A percentile compares a stretch with the other conserved stretches of the same genome.
Conservation (phyloP, 2,888 invertebrate genomes). For the Caenorhabditis zanzibari region DNA sequence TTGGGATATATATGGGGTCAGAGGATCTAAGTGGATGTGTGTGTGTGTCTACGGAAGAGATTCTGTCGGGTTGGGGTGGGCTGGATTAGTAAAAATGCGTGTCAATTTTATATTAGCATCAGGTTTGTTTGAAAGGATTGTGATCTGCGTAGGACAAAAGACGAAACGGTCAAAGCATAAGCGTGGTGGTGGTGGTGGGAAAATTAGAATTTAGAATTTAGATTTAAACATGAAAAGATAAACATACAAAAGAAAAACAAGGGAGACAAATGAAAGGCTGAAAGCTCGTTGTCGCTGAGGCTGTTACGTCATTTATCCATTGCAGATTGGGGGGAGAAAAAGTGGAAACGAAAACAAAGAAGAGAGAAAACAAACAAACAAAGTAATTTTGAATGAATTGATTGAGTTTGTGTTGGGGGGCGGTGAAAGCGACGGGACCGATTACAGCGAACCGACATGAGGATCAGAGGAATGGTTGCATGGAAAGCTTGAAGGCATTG, state of each 20-base stretch:
- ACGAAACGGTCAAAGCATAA: slow-evolving; percentile 60
- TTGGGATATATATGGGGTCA: slow-evolving; percentile 10
- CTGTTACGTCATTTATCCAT: slow-evolving; percentile 65
- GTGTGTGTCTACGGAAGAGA: slow-evolving; percentile 55
- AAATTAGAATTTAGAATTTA: slow-evolving; percentile 15
- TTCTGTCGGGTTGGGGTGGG: slow-evolving; percentile 51
- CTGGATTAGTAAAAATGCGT: slow-evolving; percentile 59
- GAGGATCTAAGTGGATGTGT: slow-evolving; percentile 55
- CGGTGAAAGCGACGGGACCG: background rate
- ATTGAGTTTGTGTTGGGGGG: background rate
- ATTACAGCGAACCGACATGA: slow-evolving; percentile 49
- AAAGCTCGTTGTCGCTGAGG: slow-evolving; percentile 61
- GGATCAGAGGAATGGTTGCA: slow-evolving; percentile 61
- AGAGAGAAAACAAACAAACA: no score
- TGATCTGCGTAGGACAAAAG: slow-evolving; percentile 57
- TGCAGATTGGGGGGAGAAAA: slow-evolving; percentile 23
- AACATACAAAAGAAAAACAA: slow-evolving; percentile 23
- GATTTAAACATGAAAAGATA: slow-evolving; percentile 63
- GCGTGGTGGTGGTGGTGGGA: slow-evolving; percentile 8
- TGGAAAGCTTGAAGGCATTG: slow-evolving; percentile 59
- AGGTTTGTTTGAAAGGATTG: slow-evolving; percentile 30
- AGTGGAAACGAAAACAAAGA: no score
- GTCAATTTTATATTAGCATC: slow-evolving; percentile 53
- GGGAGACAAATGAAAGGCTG: slow-evolving; percentile 32
- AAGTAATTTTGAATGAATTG: slow-evolving; percentile 7